Base-by-base conservation (phyloP, 2,888 invertebrate genomes). In the Busseola fusca region DNA sequence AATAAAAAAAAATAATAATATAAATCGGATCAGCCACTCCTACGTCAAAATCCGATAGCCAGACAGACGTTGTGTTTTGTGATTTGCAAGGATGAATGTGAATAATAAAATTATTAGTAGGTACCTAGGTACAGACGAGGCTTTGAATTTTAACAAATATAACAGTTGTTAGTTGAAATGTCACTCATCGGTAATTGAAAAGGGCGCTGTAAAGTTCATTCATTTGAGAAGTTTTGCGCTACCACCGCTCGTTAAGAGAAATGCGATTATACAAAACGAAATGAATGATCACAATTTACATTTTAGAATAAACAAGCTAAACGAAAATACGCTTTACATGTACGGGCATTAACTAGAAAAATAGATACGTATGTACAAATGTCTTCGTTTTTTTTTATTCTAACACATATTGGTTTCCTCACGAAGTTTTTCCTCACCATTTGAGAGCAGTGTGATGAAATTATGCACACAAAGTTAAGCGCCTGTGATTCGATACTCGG, bases 151-250 rank as follows among this genome's bases (percentile, higher is more conserved):
- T n/a, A 48, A 69, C 14, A 30, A 59, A n/a, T 52, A n/a, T 52
- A 45, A 68, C 59, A 59, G 4, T 27, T 50, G 48, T 57, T 27
- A 40, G 40, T 40, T 67, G n/a, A 66, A 57, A 42, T 48, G 48
- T 50, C 72, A 73, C 48, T 75, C 68, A 42, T 42, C 42, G 27
- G 34, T 75, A 75, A 59, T 34, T 54, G 40, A 69, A 69, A 76
- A 59, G 52, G 76, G 40, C 40, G 30, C 40, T 59, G 69, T 52
- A 40, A 48, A 69, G 27, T 69, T 76, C 18, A 60, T 69, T 69
- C 1, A 34, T 56, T 69, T 25, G 52, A 69, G 48, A 74, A 76
- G 59, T 76, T 76, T 76, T 48, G n/a, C 40, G 16, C 57, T n/a
- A 48, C 48, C 54, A 27, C 21, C 14, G 25, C 48, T 56, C 69